These are phyloP conservation scores for Nemotelus nigrinus DNA, from an alignment of 2,888 invertebrate genomes.

Conservation along the genomic window DNA sequence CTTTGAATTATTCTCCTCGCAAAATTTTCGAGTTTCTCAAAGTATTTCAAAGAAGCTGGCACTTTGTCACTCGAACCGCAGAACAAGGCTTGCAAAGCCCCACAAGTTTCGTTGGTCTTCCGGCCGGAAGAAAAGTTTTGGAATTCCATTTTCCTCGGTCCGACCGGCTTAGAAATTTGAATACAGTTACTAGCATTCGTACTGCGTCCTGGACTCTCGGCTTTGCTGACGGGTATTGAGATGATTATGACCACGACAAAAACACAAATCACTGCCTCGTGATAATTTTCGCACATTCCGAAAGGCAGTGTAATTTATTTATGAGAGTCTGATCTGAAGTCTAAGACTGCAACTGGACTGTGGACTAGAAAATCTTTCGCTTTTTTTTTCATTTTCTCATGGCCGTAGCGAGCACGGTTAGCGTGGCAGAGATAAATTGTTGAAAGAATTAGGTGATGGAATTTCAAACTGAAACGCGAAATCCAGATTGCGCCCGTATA, in stretches of 20 bases:
- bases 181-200: background rate
- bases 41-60: slow-evolving; percentile 29
- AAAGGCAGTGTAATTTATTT: slow-evolving; percentile 22
- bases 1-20: slow-evolving; percentile 20
- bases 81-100: slow-evolving; percentile 10
- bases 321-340: background rate
- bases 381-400: background rate
- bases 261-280: slow-evolving; percentile 28
- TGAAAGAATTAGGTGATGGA: slow-evolving; percentile 26
- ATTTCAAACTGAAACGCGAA: slow-evolving; percentile 26
- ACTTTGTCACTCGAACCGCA: slow-evolving; percentile 26
- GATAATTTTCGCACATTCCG: slow-evolving; percentile 28
- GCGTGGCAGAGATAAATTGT: slow-evolving; percentile 34
- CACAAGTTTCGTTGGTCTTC: background rate
- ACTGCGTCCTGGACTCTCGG: background rate
- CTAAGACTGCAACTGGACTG: background rate
- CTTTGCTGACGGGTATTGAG: background rate
- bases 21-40: slow-evolving; percentile 26
- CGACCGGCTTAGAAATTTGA: slow-evolving; percentile 22
- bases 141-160: slow-evolving; percentile 26
- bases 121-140: slow-evolving; percentile 17
- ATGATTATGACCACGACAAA: slow-evolving; percentile 31
- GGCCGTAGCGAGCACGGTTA: background rate
- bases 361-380: slow-evolving; percentile 7
- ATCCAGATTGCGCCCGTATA: background rate